Conservation (phyloP, 2,113 vertebrate species). For the Cyprinus carpio region DNA sequence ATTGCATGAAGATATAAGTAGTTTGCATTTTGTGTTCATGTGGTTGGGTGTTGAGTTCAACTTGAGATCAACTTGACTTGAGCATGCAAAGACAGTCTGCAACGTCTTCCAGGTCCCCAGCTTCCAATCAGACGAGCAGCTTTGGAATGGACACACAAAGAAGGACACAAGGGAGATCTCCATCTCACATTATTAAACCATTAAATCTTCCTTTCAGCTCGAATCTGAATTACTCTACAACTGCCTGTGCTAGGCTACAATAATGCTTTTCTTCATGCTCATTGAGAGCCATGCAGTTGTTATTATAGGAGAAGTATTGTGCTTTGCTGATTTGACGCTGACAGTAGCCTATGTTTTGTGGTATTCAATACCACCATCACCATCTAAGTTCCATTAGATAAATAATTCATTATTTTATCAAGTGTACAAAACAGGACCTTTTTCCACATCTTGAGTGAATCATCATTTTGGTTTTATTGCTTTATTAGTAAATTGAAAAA, state of each 20-base stretch:
- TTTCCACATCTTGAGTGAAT: background rate
- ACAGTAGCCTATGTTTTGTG: background rate
- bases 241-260: conserved; percentile 29
- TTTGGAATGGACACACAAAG: background rate
- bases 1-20: background rate
- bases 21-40: background rate
- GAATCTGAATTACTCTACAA: conserved; percentile 40
- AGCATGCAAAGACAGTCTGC: background rate
- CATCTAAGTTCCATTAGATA: background rate
- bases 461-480: background rate
- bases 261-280: conserved; percentile 16
- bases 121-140: background rate
- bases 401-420: background rate
- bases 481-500: background rate
- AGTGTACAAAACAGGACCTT: background rate
- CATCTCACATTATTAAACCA: conserved; percentile 37
- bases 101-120: background rate
- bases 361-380: background rate
- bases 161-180: background rate
- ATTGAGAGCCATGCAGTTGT: background rate
- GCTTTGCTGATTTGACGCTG: no score
- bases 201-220: conserved; percentile 48
- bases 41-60: background rate
- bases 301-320: background rate
- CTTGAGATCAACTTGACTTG: background rate